These are phyloP conservation scores for Amyelois transitella DNA, from an alignment of 1,140 invertebrate species.

Conservation along the genomic window DNA sequence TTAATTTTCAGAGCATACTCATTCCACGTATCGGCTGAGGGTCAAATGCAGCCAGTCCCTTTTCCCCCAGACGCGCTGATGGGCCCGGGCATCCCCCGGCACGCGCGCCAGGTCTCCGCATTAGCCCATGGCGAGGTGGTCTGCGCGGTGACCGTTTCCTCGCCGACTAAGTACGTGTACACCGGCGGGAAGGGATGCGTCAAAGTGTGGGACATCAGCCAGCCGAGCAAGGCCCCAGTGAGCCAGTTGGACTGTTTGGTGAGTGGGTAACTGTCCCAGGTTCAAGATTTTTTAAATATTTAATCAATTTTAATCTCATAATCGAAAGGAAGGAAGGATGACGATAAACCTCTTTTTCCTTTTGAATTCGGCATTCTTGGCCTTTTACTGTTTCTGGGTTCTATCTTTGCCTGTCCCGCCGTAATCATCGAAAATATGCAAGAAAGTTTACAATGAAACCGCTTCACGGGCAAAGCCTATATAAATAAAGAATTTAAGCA, in stretches of 20 bases:
- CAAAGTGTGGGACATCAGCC: slow-evolving; percentile 94
- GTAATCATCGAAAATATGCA: no score
- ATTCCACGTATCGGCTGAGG: slow-evolving; percentile 90
- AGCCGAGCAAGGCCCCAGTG: slow-evolving; percentile 85
- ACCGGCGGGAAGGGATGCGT: slow-evolving; percentile 99
- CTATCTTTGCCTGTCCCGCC: no score
- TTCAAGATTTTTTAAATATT: no score
- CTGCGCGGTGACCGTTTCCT: slow-evolving; percentile 94
- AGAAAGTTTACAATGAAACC: no score
- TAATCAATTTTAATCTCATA: no score
- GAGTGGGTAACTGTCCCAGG: slow-evolving; percentile 73
- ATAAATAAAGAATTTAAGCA: no score
- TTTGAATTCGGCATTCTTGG: no score
- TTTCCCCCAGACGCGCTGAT: slow-evolving; percentile 96
- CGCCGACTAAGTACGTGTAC: slow-evolving; percentile 97
- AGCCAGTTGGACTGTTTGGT: slow-evolving; percentile 93
- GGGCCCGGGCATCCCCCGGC: slow-evolving; percentile 94
- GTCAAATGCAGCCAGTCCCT: slow-evolving; percentile 93
- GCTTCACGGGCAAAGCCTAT: no score
- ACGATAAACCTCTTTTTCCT: no score
- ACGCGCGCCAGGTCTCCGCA: slow-evolving; percentile 94
- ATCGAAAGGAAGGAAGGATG: no score
- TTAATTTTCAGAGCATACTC: slow-evolving; percentile 87
- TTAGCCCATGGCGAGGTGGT: slow-evolving; percentile 95
- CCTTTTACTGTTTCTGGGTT: no score